These are phyloP conservation scores for Ceratotherium simum DNA, from an alignment of 2,113 vertebrate species.

Conservation along the genomic window DNA sequence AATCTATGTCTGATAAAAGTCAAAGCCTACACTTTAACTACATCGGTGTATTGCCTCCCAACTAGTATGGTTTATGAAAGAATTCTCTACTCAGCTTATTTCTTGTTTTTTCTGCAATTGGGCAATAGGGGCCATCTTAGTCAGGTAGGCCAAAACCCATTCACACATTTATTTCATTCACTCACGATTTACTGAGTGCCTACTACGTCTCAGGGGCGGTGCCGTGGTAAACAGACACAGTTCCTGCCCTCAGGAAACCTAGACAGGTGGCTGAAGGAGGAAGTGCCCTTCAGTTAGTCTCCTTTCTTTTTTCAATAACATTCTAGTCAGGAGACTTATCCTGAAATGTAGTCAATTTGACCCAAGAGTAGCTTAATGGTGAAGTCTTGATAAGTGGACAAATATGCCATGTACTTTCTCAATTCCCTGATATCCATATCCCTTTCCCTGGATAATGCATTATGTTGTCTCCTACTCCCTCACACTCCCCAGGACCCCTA, in stretches of 20 bases:
- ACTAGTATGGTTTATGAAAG: neutral
- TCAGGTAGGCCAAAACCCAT: neutral
- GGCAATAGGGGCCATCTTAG: neutral
- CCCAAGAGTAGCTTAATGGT: neutral
- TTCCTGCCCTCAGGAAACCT: neutral
- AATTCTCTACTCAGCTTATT: neutral
- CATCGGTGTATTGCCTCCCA: neutral
- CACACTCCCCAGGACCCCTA: neutral
- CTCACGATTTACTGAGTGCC: neutral
- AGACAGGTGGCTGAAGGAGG: neutral
- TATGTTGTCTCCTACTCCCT: neutral
- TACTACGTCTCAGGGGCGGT: neutral
- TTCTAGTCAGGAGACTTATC: neutral
- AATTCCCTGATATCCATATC: neutral
- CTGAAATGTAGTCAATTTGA: constrained; percentile 20
- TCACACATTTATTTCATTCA: neutral
- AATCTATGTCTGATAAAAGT: neutral
- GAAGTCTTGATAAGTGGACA: neutral
- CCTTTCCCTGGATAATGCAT: neutral
- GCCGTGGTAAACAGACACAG: neutral
- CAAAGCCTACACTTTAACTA: neutral
- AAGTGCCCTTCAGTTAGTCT: neutral
- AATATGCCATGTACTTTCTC: neutral
- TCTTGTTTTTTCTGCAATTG: neutral
- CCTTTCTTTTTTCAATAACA: neutral